A percentile compares a stretch with the other conserved stretches of the same genome.
phyloP scores from a whole-genome alignment of 2,113 vertebrate genomes.

The Sebastes schlegelii region DNA sequence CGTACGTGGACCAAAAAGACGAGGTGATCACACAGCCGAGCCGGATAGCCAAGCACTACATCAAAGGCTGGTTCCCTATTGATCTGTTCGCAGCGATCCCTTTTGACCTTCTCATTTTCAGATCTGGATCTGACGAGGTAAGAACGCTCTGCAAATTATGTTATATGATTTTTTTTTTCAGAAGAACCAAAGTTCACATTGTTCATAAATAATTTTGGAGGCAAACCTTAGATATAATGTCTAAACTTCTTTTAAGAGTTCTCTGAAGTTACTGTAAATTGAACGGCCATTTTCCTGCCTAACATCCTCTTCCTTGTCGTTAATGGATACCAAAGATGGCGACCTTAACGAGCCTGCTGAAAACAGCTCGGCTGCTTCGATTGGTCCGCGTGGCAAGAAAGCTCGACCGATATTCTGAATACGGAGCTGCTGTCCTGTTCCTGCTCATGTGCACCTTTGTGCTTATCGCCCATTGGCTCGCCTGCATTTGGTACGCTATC shows the following conservation, averaged over 20 bases:
- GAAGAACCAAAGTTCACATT: not conserved
- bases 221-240: not conserved
- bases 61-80: conserved; percentile 97
- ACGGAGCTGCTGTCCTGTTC: conserved; percentile 91
- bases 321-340: conserved; percentile 80
- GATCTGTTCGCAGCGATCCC: conserved; percentile 96
- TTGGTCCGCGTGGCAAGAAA: conserved; percentile 93
- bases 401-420: conserved; percentile 94
- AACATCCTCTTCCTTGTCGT: conserved; percentile 29
- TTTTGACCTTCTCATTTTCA: conserved; percentile 96
- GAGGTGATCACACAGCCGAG: conserved; percentile 93
- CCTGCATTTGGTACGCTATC: conserved; percentile 96
- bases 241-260: not conserved
- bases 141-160: conserved; percentile 14
- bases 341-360: conserved; percentile 92
- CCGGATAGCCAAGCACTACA: conserved; percentile 93
- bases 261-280: not conserved
- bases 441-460: conserved; percentile 95
- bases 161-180: not conserved
- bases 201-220: not conserved
- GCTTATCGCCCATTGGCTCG: conserved; percentile 94
- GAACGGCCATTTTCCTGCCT: conserved; percentile 10
- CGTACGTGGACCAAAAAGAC: conserved; percentile 92
- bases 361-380: conserved; percentile 93
- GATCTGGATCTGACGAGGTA: conserved; percentile 95